phyloP scores from a whole-genome alignment of 2,113 vertebrate species.

The Xenopus borealis region DNA sequence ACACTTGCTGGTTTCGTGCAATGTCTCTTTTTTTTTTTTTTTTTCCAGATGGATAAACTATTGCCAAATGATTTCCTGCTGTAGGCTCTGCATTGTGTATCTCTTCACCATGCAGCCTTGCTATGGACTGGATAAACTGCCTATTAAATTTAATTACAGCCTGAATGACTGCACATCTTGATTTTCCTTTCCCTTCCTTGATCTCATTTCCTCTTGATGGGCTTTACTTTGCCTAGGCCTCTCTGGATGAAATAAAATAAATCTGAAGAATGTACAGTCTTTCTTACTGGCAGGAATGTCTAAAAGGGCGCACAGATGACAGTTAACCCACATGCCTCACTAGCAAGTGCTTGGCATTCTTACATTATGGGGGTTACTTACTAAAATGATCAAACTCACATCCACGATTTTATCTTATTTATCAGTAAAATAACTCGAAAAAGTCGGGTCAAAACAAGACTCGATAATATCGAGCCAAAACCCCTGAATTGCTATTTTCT shows the following conservation, averaged over 20 bases:
- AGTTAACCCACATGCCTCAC: constrained; percentile 28
- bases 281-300: constrained; percentile 47
- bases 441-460: too few species aligned
- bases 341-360: constrained; percentile 18
- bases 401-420: too few species aligned
- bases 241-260: constrained; percentile 63
- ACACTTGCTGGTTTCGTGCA: constrained; percentile 62
- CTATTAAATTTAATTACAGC: constrained; percentile 78
- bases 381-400: too few species aligned
- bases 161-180: constrained; percentile 65
- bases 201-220: constrained; percentile 54
- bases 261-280: constrained; percentile 55
- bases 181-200: constrained; percentile 48
- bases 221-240: constrained; percentile 64
- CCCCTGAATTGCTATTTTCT: too few species aligned
- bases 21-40: constrained; percentile 67
- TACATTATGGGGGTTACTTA: neutral
- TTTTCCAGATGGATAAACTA: constrained; percentile 73
- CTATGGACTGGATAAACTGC: constrained; percentile 69
- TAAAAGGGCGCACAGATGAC: constrained; percentile 49
- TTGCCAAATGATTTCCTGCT: constrained; percentile 68
- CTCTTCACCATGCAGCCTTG: constrained; percentile 61
- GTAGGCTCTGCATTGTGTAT: constrained; percentile 61
- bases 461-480: too few species aligned
- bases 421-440: too few species aligned